Conservation (phyloP, 2,797 vertebrate species). For the Antrozous pallidus region DNA sequence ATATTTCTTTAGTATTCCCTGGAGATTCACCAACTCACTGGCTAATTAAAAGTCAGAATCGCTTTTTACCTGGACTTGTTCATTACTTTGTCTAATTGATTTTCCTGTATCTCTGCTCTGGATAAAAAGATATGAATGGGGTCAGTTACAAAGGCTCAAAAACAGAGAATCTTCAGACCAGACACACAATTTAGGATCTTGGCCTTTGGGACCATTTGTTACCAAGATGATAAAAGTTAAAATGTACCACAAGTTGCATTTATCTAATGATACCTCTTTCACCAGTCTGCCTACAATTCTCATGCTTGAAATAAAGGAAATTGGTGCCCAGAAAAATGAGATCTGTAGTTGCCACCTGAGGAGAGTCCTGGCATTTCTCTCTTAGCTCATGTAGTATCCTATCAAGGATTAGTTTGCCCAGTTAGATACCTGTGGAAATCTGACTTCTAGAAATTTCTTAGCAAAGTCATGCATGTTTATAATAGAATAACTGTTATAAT, state of each 20-base stretch:
- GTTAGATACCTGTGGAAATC: not conserved
- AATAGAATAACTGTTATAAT: not conserved
- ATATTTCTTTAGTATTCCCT: constrained; percentile 2
- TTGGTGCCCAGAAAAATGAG: not conserved
- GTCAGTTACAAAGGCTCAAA: not conserved
- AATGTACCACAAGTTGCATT: not conserved
- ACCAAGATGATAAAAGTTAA: constrained; percentile 26
- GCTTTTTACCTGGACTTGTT: constrained; percentile 26
- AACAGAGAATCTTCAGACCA: constrained; percentile 6
- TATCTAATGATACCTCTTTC: constrained; percentile 6
- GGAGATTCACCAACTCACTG: not conserved
- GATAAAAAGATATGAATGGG: not conserved
- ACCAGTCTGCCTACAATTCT: not conserved
- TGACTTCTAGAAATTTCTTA: not conserved
- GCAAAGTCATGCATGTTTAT: not conserved
- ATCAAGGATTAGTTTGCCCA: not conserved
- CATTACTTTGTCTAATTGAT: constrained; percentile 16
- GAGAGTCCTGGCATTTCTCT: not conserved
- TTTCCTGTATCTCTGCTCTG: constrained; percentile 20
- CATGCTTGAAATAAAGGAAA: not conserved
- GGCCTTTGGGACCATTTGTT: not conserved
- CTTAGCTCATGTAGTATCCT: not conserved
- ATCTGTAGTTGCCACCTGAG: not conserved
- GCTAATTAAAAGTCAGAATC: constrained; percentile 50
- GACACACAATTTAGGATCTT: not conserved